Conservation (phyloP, 2,797 vertebrate species). For the Sebastes oblongus region DNA sequence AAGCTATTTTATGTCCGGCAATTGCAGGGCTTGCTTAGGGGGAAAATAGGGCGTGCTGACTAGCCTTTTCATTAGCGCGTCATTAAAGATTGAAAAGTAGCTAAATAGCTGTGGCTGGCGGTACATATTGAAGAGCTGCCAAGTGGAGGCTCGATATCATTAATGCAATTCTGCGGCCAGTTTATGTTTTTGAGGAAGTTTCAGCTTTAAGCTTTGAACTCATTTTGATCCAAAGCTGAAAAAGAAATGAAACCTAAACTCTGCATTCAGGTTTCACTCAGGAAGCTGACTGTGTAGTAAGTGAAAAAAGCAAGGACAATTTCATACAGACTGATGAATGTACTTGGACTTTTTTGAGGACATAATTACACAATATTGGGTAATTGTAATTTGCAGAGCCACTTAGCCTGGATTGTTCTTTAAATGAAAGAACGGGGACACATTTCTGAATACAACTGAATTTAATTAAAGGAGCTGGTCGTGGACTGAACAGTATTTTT, state of each 20-base stretch:
- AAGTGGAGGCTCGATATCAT: constrained; percentile 5
- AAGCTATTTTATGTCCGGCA: constrained; percentile 50
- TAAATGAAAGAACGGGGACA: not conserved
- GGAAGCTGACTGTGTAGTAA: not conserved
- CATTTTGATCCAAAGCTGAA: not conserved
- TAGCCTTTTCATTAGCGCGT: constrained; percentile 60
- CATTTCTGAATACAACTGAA: not conserved
- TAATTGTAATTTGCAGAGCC: not conserved
- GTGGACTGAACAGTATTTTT: not conserved
- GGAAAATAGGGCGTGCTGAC: constrained; percentile 52
- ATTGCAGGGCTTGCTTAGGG: constrained; percentile 41
- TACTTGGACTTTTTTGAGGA: not conserved
- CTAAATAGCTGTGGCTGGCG: constrained; percentile 37
- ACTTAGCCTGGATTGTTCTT: constrained; percentile 2
- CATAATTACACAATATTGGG: not conserved
- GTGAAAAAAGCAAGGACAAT: not conserved
- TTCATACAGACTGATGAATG: not conserved
- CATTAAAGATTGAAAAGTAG: constrained; percentile 65
- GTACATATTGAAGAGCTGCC: constrained; percentile 20
- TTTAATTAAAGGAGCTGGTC: not conserved
- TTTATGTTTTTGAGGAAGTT: constrained; percentile 17
- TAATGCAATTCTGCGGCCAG: not conserved
- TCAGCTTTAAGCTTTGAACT: constrained; percentile 7
- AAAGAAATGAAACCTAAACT: not conserved
- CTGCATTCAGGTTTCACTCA: not conserved